Conservation (phyloP, 2,797 vertebrate genomes). For the Pseudocheirus occidentalis region DNA sequence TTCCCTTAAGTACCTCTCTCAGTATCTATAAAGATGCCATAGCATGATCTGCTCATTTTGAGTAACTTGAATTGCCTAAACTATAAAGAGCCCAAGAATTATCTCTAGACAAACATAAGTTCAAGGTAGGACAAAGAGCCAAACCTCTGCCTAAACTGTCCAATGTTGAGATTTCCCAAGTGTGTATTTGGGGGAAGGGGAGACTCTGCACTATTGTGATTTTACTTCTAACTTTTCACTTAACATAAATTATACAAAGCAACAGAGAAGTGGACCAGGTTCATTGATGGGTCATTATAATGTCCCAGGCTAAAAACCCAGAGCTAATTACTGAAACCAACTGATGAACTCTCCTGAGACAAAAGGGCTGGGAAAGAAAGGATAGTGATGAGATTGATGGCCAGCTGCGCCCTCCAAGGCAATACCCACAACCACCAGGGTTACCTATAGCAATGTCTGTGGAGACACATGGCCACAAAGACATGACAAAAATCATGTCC, state of each 20-base stretch:
- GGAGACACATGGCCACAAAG: neutral
- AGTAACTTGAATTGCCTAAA: neutral
- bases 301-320: neutral
- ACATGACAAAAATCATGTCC: neutral
- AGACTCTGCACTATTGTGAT: neutral
- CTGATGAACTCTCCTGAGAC: neutral
- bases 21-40: neutral
- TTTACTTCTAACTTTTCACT: neutral
- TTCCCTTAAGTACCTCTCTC: too few species aligned
- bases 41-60: neutral
- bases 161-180: neutral
- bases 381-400: too few species aligned
- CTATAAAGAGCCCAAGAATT: neutral
- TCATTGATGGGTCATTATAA: neutral
- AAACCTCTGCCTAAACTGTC: neutral
- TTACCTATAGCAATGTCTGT: neutral
- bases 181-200: neutral
- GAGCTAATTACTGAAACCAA: neutral
- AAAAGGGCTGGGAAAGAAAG: neutral
- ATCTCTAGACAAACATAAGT: neutral
- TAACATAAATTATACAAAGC: neutral
- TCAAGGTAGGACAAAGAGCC: neutral
- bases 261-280: neutral
- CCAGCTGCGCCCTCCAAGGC: neutral
- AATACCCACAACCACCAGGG: neutral